Percentiles rank a stretch among this genome's conserved stretches.
These are phyloP conservation scores for Drosophila albomicans DNA, from an alignment of 1,140 invertebrate genomes.

Conservation along the genomic window DNA sequence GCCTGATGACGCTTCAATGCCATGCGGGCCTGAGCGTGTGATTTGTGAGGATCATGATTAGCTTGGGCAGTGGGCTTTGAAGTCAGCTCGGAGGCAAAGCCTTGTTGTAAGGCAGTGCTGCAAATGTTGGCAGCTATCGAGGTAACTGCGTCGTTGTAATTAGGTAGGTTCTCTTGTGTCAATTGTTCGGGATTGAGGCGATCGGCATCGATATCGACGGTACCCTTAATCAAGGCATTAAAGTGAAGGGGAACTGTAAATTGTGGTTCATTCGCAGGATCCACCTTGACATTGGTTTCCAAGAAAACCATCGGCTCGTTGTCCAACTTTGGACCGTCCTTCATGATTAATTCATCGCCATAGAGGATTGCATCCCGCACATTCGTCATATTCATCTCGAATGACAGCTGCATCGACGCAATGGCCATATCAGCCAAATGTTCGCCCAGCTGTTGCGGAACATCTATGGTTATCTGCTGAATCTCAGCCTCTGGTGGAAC, in stretches of 20 bases:
- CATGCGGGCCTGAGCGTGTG: conserved; percentile 9
- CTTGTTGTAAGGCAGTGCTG: conserved; percentile 66
- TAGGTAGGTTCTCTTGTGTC: conserved; percentile 39
- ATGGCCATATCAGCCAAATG: conserved; percentile 66
- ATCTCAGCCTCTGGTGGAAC: not conserved
- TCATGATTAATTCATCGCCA: not conserved
- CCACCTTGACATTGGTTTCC: conserved; percentile 59
- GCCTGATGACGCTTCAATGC: conserved; percentile 30
- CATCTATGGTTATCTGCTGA: conserved; percentile 40
- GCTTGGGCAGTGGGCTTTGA: not conserved
- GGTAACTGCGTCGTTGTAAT: conserved; percentile 68
- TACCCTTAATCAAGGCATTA: conserved; percentile 67
- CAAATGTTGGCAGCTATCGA: conserved; percentile 73
- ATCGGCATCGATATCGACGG: conserved; percentile 62
- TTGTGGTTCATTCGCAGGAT: not conserved
- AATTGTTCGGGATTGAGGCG: conserved; percentile 47
- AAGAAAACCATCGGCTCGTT: conserved; percentile 54
- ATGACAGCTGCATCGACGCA: conserved; percentile 72
- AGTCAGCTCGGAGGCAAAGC: conserved; percentile 32
- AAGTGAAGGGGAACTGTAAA: conserved; percentile 57
- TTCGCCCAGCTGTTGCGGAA: conserved; percentile 49
- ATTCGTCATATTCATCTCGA: conserved; percentile 80
- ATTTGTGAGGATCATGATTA: not conserved
- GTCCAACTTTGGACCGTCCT: not conserved
- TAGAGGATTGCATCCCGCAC: conserved; percentile 50